Base-by-base conservation (phyloP, 2,113 vertebrate genomes). In the Melanotaenia duboulayi region DNA sequence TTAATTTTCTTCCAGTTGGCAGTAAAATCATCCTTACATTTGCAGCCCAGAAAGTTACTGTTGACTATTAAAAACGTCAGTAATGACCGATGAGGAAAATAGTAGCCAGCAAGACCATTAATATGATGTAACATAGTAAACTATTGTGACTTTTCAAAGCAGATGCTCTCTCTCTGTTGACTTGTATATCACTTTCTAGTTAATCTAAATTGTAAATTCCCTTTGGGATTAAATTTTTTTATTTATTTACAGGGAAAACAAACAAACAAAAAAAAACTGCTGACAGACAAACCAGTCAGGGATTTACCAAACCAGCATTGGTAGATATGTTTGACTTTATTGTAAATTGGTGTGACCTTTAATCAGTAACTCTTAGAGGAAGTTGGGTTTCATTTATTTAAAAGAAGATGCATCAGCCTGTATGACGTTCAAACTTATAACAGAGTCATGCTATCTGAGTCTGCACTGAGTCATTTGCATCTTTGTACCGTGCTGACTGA, bases 391-490 rank as follows among this genome's bases (percentile, higher is more conserved):
- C 11, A 73, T 65, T 81, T 54, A 40, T 52, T 32, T 73, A 22
- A n/a, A 37, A 55, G 11, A 73, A 67, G 66, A 78, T 67, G 69
- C 59, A 13, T 71, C 71, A 73, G 46, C 28, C 25, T 56, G 48
- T 3, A 28, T 48, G 58, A 32, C 16, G 17, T 23, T 65, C 14
- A 60, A 22, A 48, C 9, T 80, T 71, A 81, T 67, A 61, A 57
- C 35, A 50, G 56, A 52, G 42, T 64, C n/a, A 39, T 56, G 19
- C 48, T 51, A 48, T 65, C 39, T 74, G 65, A 87, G 49, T 82
- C 62, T 56, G 52, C 48, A 60, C 39, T 74, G 65, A 87, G 49
- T 82, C 62, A 85, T 60, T 66, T 66, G 40, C 56, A 24, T 55
- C 48, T 65, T 37, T 61, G 11, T 32, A 57, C 51, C 24, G 40